A percentile compares a stretch with the other conserved stretches of the same genome.
These are phyloP conservation scores for Ethmia dodecea DNA, from an alignment of 2,888 invertebrate species.

Conservation along the genomic window DNA sequence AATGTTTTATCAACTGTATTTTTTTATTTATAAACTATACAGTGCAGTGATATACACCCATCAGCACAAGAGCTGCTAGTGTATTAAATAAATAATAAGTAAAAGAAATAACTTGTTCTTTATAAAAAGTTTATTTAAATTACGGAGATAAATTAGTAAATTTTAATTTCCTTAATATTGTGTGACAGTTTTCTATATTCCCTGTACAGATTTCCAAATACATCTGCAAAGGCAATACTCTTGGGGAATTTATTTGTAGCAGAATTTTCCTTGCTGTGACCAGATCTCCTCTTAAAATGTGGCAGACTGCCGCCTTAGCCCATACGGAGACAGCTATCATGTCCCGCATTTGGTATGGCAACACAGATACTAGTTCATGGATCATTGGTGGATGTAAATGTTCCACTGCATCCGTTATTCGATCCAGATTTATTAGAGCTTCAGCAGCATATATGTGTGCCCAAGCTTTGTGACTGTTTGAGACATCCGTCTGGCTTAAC, in stretches of 20 bases:
- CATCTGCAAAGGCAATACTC: conserved; percentile 71
- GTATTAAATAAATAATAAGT: too few species aligned
- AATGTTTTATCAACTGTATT: too few species aligned
- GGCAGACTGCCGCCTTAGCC: conserved; percentile 73
- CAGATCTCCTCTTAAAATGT: conserved; percentile 64
- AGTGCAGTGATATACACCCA: too few species aligned
- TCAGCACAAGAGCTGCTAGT: too few species aligned
- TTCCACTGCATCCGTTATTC: conserved; percentile 89
- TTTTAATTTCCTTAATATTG: conserved; percentile 59
- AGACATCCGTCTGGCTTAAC: conserved; percentile 81
- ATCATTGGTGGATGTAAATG: conserved; percentile 88
- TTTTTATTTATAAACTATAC: too few species aligned
- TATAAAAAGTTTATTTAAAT: conserved; percentile 11
- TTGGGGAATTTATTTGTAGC: conserved; percentile 65
- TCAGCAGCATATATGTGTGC: conserved; percentile 95
- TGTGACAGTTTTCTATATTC: conserved; percentile 70
- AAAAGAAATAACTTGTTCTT: too few species aligned
- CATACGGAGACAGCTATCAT: conserved; percentile 70
- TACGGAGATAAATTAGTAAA: conserved; percentile 41
- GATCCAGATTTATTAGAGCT: conserved; percentile 88
- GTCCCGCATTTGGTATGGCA: conserved; percentile 63
- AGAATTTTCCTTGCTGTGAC: conserved; percentile 67
- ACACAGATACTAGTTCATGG: conserved; percentile 62
- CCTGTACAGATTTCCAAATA: conserved; percentile 76
- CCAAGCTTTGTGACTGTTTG: conserved; percentile 80